Base-by-base conservation (phyloP, 2,113 vertebrate genomes). In the Oryzias melastigma region DNA sequence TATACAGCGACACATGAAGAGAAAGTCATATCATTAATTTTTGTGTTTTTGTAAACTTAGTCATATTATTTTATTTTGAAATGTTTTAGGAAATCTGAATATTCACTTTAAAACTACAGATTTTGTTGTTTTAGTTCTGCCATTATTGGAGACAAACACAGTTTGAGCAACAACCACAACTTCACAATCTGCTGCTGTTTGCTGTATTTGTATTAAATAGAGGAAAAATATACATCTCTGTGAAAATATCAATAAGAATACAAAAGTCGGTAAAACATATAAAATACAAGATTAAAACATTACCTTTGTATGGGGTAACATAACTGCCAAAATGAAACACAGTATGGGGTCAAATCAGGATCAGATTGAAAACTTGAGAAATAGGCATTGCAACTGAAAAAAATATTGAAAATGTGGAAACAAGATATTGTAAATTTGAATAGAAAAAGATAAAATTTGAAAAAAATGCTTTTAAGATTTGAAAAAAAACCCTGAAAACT, bases 161-260 rank as follows among this genome's bases (percentile, higher is more conserved):
- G 27, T 29, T 29, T 29, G 5, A 25, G 57, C 51, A 50, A 51
- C 43, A 16, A 44, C 43, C 43, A 16, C 4, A 44, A 15, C 14
- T 4, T 44, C 17, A 1, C 61, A 69, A 71, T 54, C 68, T 71
- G 62, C 65, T 65, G 65, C 22, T 62, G 12, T 25, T 3, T 22
- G 24, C 15, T 78, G 82, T 80, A 77, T 62, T 71, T 77, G 62
- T 77, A 68, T 74, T 71, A 68, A 76, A 51, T 58, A 29, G 46
- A 81, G 66, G 56, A 47, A 62, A 76, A 68, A 58, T 62, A 79
- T 81, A 77, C 78, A 76, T 87, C 74, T 54, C 80, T 77, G 81
- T 83, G 75, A 82, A 73, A 86, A 87, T 83, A 78, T 58, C 80
- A 78, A 64, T 27, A 19, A 5, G 4, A 50, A 17, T 35, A 73